Conservation (phyloP, 1,140 invertebrate genomes). For the Drosophila bocqueti region DNA sequence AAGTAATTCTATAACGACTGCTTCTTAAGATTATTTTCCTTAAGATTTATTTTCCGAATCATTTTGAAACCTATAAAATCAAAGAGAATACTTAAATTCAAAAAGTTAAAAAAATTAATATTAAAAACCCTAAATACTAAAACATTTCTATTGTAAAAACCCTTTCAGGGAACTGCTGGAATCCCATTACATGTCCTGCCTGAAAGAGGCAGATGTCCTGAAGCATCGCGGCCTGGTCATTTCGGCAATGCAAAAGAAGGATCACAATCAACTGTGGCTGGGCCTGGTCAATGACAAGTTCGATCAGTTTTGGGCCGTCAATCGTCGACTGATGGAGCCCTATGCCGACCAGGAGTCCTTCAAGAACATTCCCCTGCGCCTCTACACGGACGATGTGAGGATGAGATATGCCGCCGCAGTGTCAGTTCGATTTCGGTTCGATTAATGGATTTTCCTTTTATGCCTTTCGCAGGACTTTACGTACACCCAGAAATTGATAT, state of each 20-base stretch:
- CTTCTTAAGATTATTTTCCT: neutral
- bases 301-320: slow-evolving; percentile 99
- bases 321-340: slow-evolving; percentile 97
- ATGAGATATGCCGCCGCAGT: neutral
- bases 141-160: neutral
- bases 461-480: slow-evolving; percentile 86
- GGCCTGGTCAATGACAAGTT: slow-evolving; percentile 98
- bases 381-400: slow-evolving; percentile 89
- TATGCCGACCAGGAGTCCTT: slow-evolving; percentile 91
- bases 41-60: no score
- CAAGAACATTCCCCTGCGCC: slow-evolving; percentile 96
- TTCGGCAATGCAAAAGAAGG: slow-evolving; percentile 98
- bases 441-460: slow-evolving; percentile 11
- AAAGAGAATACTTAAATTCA: neutral
- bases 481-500: slow-evolving; percentile 91
- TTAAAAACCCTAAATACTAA: neutral
- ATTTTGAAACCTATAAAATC: neutral
- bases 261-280: slow-evolving; percentile 98
- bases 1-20: neutral
- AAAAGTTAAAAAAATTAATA: neutral
- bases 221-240: slow-evolving; percentile 97
- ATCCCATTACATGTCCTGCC: slow-evolving; percentile 96
- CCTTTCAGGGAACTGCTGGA: slow-evolving; percentile 94
- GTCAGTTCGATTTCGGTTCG: neutral
- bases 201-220: slow-evolving; percentile 99